Evolutionary conservation across 92 coral and sea anemone genomes (phyloP).

Genomic region (Virgularia gustaviana): DNA sequence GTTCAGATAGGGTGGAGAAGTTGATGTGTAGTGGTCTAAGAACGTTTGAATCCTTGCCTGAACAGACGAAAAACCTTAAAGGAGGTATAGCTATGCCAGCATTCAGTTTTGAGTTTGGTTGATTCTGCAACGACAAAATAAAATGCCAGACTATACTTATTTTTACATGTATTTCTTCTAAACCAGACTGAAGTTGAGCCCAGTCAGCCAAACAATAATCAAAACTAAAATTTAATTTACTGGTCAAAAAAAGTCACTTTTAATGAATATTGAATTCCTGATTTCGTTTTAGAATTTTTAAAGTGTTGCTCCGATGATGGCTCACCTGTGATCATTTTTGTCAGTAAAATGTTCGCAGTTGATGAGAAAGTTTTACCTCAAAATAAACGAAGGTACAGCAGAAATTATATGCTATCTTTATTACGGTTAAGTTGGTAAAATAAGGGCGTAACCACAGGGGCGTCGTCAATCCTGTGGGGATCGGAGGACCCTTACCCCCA

Average conservation of each 20-base stretch:
- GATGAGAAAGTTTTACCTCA: conserved; percentile 87
- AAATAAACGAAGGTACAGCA: conserved; percentile 72
- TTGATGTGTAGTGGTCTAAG: conserved; percentile 89
- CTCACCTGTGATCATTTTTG: conserved; percentile 85
- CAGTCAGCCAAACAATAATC: too few species aligned
- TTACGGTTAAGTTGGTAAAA: background rate
- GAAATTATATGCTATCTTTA: background rate
- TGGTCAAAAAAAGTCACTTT: too few species aligned
- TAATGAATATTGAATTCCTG: background rate
- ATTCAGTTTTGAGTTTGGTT: background rate
- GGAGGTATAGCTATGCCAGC: conserved; percentile 39
- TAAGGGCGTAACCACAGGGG: too few species aligned
- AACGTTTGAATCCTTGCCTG: conserved; percentile 79
- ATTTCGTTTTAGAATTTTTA: conserved; percentile 61
- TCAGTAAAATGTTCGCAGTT: conserved; percentile 96
- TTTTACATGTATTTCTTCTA: too few species aligned
- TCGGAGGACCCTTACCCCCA: background rate
- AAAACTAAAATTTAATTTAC: too few species aligned
- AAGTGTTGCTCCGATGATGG: conserved; percentile 70
- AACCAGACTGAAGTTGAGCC: too few species aligned
- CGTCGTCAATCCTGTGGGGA: too few species aligned
- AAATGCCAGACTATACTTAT: too few species aligned
- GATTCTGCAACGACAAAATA: too few species aligned
- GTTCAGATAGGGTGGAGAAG: conserved; percentile 83
- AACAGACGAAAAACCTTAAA: conserved; percentile 66